Percentiles rank a stretch among this genome's conserved stretches.
These are phyloP conservation scores for Casuarius casuarius DNA, from an alignment of 2,113 vertebrate species.

Conservation along the genomic window DNA sequence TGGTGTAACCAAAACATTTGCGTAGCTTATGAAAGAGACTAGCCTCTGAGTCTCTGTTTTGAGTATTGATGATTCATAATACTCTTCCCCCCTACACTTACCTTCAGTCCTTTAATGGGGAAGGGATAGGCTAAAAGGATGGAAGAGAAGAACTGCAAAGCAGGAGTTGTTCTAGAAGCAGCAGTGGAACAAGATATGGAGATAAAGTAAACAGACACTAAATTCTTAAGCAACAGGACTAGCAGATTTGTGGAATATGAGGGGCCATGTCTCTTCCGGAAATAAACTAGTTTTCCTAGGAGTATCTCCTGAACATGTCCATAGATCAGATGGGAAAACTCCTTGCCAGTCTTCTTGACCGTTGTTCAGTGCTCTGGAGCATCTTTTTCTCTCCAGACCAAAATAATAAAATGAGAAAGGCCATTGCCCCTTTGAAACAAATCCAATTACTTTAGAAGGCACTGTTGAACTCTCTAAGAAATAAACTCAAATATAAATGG, in stretches of 20 bases:
- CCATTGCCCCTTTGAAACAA: neutral
- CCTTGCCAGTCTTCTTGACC: neutral
- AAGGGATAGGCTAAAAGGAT: neutral
- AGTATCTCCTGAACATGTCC: neutral
- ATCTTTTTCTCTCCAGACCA: neutral
- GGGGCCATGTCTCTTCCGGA: neutral
- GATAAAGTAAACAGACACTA: neutral
- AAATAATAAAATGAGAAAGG: neutral
- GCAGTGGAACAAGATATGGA: neutral
- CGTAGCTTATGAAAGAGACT: neutral
- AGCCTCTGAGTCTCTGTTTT: neutral
- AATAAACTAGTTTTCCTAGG: neutral
- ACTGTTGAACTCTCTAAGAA: neutral
- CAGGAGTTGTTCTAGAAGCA: neutral
- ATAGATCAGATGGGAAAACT: neutral
- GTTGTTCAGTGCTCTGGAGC: neutral
- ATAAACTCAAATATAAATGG: neutral
- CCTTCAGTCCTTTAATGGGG: neutral
- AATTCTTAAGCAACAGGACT: neutral
- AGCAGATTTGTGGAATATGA: neutral
- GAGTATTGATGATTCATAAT: neutral
- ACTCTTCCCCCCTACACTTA: neutral
- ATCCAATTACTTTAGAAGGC: neutral
- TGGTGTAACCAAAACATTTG: neutral
- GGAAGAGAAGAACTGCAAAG: neutral